Evolutionary conservation across 1,140 invertebrate genomes (phyloP).

Genomic region (Platyscapa corneri): DNA sequence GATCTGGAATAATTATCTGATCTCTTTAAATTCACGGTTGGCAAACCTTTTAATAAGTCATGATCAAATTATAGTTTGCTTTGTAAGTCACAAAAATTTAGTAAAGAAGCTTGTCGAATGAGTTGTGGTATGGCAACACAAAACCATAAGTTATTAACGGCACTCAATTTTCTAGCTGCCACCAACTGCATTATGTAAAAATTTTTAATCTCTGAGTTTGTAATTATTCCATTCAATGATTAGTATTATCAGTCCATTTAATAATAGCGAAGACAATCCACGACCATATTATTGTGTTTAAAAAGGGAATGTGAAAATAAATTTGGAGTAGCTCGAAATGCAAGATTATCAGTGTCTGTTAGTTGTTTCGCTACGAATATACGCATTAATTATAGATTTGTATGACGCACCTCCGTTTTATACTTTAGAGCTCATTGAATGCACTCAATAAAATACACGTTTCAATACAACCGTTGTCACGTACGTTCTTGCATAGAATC

Average conservation of each 20-base stretch:
- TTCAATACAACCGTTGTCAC: background rate
- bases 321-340: background rate
- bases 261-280: too few species aligned
- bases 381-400: background rate
- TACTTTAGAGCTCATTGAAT: background rate
- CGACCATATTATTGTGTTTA: too few species aligned
- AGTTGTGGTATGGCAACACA: too few species aligned
- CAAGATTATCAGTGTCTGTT: background rate
- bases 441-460: background rate
- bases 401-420: background rate
- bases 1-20: background rate
- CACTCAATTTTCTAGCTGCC: too few species aligned
- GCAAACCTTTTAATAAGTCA: background rate
- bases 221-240: too few species aligned
- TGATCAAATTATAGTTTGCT: background rate
- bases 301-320: too few species aligned
- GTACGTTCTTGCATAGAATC: background rate
- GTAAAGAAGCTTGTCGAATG: background rate
- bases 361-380: background rate
- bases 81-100: background rate
- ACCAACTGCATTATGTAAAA: too few species aligned
- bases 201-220: too few species aligned
- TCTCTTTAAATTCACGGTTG: background rate
- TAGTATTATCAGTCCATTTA: too few species aligned
- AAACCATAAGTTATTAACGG: too few species aligned